Conservation (phyloP, 2,888 invertebrate species). For the Aphodius granarius region DNA sequence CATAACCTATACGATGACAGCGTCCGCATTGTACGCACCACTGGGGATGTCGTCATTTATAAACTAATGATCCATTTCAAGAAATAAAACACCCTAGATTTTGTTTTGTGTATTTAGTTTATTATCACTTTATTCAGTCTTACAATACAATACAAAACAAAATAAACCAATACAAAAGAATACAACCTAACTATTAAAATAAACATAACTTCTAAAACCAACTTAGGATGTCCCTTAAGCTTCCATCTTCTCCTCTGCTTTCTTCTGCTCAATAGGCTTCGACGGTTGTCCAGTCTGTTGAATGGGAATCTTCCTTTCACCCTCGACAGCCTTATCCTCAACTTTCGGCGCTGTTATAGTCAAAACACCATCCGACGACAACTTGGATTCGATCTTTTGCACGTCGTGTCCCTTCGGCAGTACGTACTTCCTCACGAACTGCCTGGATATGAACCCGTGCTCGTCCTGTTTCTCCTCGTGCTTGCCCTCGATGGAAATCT, state of each 20-base stretch:
- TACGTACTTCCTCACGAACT: conserved; percentile 74
- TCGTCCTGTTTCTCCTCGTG: conserved; percentile 76
- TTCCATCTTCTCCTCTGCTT: conserved; percentile 12
- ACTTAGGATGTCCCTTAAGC: background rate
- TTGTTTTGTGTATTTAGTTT: background rate
- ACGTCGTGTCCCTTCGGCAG: conserved; percentile 76
- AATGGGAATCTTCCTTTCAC: conserved; percentile 13
- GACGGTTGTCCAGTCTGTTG: conserved; percentile 19
- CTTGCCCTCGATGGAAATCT: conserved; percentile 74
- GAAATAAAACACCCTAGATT: background rate
- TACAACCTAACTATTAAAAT: background rate
- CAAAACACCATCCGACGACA: conserved; percentile 76
- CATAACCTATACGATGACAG: too few relatives aligned
- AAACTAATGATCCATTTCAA: background rate
- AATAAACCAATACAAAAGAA: too few relatives aligned
- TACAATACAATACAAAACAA: too few relatives aligned
- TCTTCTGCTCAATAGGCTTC: conserved; percentile 9
- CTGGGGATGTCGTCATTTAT: too few relatives aligned
- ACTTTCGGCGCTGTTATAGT: conserved; percentile 66
- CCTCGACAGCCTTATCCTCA: conserved; percentile 41
- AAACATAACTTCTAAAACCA: background rate
- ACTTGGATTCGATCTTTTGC: conserved; percentile 69
- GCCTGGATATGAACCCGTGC: conserved; percentile 76
- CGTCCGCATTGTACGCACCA: too few relatives aligned
- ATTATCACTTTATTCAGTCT: background rate